Conservation (phyloP, 1,140 invertebrate species). For the Brachionus plicatilis region DNA sequence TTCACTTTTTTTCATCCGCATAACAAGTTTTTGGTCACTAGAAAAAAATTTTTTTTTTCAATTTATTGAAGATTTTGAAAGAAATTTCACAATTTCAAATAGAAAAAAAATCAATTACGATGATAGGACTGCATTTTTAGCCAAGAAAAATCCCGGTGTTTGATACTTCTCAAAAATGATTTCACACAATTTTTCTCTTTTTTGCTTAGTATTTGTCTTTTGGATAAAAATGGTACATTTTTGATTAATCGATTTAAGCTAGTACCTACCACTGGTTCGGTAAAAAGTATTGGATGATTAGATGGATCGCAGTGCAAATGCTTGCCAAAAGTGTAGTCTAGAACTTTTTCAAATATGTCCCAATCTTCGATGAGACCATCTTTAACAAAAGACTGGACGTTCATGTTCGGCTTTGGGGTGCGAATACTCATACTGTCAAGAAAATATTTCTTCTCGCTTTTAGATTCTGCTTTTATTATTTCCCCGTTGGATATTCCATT, state of each 20-base stretch:
- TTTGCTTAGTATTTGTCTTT: constrained; percentile 49
- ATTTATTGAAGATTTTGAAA: too few relatives aligned
- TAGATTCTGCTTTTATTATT: constrained; percentile 53
- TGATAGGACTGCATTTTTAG: constrained; percentile 86
- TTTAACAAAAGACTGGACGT: constrained; percentile 79
- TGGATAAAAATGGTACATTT: not conserved
- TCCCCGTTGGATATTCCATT: constrained; percentile 61
- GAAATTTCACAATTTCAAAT: too few relatives aligned
- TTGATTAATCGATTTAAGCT: not conserved
- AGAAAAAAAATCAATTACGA: not conserved
- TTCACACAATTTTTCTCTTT: constrained; percentile 81
- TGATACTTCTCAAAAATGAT: constrained; percentile 93
- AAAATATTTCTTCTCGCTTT: constrained; percentile 65
- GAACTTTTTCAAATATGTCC: constrained; percentile 85
- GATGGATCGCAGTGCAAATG: constrained; percentile 67
- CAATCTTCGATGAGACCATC: constrained; percentile 92
- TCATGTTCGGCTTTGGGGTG: constrained; percentile 75
- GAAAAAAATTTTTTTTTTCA: too few relatives aligned
- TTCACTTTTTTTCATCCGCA: too few relatives aligned
- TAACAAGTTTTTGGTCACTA: too few relatives aligned
- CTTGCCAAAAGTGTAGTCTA: constrained; percentile 81
- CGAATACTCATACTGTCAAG: constrained; percentile 78
- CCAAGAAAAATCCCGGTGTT: constrained; percentile 86
- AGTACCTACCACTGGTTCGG: constrained; percentile 68
- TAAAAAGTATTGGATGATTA: constrained; percentile 84